These are phyloP conservation scores for Leuctra nigra DNA, from an alignment of 2,888 invertebrate genomes.

Conservation along the genomic window DNA sequence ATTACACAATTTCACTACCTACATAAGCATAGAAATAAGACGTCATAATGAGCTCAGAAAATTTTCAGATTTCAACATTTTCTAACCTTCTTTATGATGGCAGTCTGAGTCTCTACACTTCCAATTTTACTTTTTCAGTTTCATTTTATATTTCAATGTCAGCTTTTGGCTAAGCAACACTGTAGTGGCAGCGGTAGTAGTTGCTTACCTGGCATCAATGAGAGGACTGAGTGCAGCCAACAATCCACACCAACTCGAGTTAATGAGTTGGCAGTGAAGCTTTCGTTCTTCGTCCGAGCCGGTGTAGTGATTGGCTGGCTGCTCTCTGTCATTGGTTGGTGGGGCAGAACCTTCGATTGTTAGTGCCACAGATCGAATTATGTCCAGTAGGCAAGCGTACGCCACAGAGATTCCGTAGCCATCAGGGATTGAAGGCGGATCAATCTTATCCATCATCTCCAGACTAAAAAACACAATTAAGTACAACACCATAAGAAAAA, in stretches of 20 bases:
- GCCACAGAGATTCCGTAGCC: conserved; percentile 96
- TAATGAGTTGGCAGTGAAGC: conserved; percentile 68
- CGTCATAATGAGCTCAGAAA: no score
- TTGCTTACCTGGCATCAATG: conserved; percentile 72
- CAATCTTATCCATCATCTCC: conserved; percentile 93
- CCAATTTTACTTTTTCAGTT: no score
- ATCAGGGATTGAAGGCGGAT: conserved; percentile 90
- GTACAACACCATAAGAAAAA: neutral
- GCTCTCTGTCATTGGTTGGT: conserved; percentile 14
- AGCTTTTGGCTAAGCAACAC: no score
- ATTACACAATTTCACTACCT: no score
- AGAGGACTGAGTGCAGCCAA: conserved; percentile 86
- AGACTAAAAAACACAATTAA: no score
- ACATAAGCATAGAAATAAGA: no score
- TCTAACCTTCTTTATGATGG: neutral
- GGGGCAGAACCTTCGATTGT: conserved; percentile 56
- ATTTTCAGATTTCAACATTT: no score
- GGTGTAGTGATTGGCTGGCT: conserved; percentile 14
- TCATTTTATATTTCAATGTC: no score
- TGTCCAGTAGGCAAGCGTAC: conserved; percentile 87
- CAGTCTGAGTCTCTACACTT: neutral
- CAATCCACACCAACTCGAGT: conserved; percentile 93
- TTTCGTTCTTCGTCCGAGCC: conserved; percentile 40
- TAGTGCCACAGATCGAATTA: conserved; percentile 76
- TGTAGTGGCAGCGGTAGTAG: no score